Base-by-base conservation (phyloP, 2,113 vertebrate species). In the Terrapene triunguis region DNA sequence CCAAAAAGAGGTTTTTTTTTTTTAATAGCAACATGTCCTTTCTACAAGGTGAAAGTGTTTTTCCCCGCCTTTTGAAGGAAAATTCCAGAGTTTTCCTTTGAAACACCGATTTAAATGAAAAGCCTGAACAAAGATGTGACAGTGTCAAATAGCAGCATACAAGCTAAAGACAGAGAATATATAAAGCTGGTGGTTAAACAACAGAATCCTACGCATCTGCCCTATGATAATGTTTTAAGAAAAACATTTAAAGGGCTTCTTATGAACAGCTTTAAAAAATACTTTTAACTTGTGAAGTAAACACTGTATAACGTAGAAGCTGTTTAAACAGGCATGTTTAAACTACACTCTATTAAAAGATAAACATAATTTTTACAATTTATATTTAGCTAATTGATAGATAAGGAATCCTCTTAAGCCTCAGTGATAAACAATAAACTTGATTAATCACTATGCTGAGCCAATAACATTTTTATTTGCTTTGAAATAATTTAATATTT, bases 31-130 rank as follows among this genome's bases (percentile, higher is more conserved):
- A 97, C 91, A 89, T 57, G 96, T 98, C 97, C 97, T 98, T 98
- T 97, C 93, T 87, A 94, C 94, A 98, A 98, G 97, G 96, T 96
- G 96, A 98, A 97, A 96, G 90, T 97, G 90, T 97, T 95, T 90
- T 4, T 86, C 92, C 84, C 47, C 53, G n/a, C 50, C 91, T 97
- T 97, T 97, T 96, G 93, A 96, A 98, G 93, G 97, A 98, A 97
- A 95, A 97, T 95, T 96, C 91, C 97, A 96, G 90, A 88, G 93
- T 97, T 98, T 97, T 98, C 89, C 84, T 98, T 98, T 97, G 97
- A 96, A 97, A 97, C 84, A 89, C 89, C 7, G 90, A 97, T 95
- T 97, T 97, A 96, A 98, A 94, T 94, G 91, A 97, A 97, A 97
- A 96, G 95, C 90, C 94, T 97, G 94, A 97, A 97, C 54, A 96